Percentiles rank a stretch among this genome's conserved stretches.
phyloP scores from a whole-genome alignment of 2,888 invertebrate species.

The Pyrgus malvae region DNA sequence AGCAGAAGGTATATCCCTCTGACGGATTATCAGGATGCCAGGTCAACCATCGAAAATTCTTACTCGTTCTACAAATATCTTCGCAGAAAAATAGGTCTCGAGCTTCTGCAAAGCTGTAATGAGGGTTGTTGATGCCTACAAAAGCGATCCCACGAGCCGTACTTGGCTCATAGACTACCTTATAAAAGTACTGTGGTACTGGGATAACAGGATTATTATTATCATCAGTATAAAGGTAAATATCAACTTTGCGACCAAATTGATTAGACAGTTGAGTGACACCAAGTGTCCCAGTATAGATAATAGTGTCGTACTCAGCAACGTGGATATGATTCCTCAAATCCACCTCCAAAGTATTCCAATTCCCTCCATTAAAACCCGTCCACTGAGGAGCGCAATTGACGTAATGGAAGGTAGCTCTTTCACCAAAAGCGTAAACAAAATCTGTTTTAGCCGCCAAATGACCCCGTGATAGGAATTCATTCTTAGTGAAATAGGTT shows the following conservation, averaged over 20 bases:
- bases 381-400: constrained; percentile 88
- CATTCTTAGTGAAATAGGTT: constrained; percentile 61
- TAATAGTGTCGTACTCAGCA: constrained; percentile 54
- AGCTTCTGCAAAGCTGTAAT: constrained; percentile 54
- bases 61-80: constrained; percentile 71
- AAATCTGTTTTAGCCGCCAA: constrained; percentile 85
- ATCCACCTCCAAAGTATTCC: constrained; percentile 79
- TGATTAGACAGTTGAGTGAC: constrained; percentile 76
- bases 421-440: constrained; percentile 81
- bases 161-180: constrained; percentile 79
- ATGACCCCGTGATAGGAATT: constrained; percentile 83
- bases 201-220: constrained; percentile 70
- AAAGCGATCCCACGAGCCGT: constrained; percentile 77
- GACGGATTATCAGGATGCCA: constrained; percentile 75
- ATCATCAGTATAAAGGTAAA: constrained; percentile 60
- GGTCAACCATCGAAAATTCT: constrained; percentile 78
- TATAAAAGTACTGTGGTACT: constrained; percentile 71
- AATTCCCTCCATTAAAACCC: constrained; percentile 82
- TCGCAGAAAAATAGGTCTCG: constrained; percentile 66
- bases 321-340: constrained; percentile 60
- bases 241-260: constrained; percentile 51
- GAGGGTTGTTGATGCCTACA: constrained; percentile 85
- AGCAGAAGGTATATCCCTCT: constrained; percentile 83
- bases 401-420: constrained; percentile 84
- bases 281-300: constrained; percentile 84